phyloP scores from a whole-genome alignment of 1,140 invertebrate species.

The Paramacrobiotus metropolitanus region DNA sequence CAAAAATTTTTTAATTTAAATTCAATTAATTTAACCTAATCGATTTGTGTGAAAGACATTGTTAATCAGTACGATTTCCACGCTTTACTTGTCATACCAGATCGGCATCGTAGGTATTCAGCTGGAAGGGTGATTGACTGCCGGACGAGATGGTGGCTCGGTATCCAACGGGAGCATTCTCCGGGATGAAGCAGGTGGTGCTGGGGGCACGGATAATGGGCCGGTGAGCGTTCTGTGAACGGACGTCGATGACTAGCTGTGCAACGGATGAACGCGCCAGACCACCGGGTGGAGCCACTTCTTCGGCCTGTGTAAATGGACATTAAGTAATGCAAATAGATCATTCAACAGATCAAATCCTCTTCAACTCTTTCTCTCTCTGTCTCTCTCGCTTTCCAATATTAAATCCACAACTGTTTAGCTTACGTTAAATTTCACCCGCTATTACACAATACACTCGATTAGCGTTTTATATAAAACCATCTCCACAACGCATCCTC shows the following conservation, averaged over 20 bases:
- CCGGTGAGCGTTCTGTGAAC: conserved; percentile 28
- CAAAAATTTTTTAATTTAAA: not conserved
- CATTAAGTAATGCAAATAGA: conserved; percentile 10
- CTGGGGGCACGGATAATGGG: conserved; percentile 45
- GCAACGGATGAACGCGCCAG: not conserved
- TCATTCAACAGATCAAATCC: too few species aligned
- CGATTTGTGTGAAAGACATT: not conserved
- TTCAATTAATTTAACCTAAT: not conserved
- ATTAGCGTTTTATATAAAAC: too few species aligned
- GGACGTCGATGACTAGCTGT: not conserved
- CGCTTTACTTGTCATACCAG: not conserved
- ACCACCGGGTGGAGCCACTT: conserved; percentile 29
- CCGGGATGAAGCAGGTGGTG: conserved; percentile 50
- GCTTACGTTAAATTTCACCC: too few species aligned
- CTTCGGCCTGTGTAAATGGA: conserved; percentile 38
- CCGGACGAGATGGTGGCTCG: not conserved
- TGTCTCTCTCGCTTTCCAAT: too few species aligned
- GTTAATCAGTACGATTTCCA: too few species aligned
- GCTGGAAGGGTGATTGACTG: not conserved
- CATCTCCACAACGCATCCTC: too few species aligned
- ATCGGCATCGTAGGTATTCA: not conserved
- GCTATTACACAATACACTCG: too few species aligned
- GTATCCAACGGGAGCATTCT: conserved; percentile 42
- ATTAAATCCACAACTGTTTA: too few species aligned
- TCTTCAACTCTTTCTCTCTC: too few species aligned